Conservation (phyloP, 2,888 invertebrate species). For the Phengaris arion region DNA sequence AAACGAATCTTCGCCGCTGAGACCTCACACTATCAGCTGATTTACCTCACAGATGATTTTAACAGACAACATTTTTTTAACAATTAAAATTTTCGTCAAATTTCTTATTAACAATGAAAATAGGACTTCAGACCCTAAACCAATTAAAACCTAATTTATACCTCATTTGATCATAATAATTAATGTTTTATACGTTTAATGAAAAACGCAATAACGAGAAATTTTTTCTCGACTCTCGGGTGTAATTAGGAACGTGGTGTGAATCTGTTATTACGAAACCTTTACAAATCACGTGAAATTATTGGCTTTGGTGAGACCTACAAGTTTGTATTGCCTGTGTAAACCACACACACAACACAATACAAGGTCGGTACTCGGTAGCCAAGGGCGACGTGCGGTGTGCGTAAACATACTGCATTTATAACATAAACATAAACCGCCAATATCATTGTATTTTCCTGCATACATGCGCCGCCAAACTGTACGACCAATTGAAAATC, state of each 20-base stretch:
- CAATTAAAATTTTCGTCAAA: too few species aligned
- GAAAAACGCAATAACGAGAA: neutral
- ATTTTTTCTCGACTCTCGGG: neutral
- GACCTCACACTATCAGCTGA: too few species aligned
- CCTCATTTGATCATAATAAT: neutral
- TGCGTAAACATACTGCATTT: neutral
- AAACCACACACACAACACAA: neutral
- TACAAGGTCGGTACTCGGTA: neutral
- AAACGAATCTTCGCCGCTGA: too few species aligned
- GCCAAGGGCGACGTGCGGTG: slow-evolving; percentile 8
- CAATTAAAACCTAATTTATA: neutral
- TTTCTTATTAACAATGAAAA: too few species aligned
- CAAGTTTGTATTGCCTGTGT: neutral
- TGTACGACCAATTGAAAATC: too few species aligned
- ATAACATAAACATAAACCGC: too few species aligned
- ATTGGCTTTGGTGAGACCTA: neutral
- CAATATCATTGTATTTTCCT: too few species aligned
- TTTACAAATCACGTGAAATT: neutral
- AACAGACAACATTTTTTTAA: too few species aligned
- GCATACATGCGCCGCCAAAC: too few species aligned
- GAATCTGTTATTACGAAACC: neutral
- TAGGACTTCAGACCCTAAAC: neutral
- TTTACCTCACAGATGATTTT: too few species aligned
- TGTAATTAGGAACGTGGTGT: neutral
- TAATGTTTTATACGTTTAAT: neutral